Base-by-base conservation (phyloP, 2,888 invertebrate genomes). In the Netelia virgata region DNA sequence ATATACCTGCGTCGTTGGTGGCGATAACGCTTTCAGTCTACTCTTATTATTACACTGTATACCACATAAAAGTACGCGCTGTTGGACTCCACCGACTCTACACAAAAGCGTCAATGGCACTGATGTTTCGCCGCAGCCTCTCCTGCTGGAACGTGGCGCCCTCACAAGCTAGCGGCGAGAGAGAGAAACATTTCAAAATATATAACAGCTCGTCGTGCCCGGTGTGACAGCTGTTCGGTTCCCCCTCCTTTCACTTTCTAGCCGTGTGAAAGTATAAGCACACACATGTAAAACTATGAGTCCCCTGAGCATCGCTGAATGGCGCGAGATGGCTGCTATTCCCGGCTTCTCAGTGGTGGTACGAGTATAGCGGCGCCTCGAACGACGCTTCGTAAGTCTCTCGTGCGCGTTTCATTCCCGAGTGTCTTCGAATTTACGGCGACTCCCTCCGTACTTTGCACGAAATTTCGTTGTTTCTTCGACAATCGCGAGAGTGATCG, bases 211-310 rank as follows among this genome's bases (percentile, higher is more conserved):
- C 43, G 28, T 47, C 23, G 47, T 61, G 28, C 47, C 61, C 47
- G 47, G 59, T 47, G 61, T 16, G 73, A 23, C 73, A 47, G 73
- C 73, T 73, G 59, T n/a, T 73, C 16, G 9, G 14, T 18, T 23
- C 47, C 61, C 36, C 43, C 14, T 55, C 28, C 28, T 47, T 47
- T 47, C 47, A 47, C 11, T 14, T 57, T 57, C 18, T 16, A n/a
- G 64, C 41, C 11, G 41, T 6, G 16, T n/a, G 16, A 43, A 41
- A 36, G 14, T 36, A 36, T 36, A 36, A 23, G 5, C 11, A 2
- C 10, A 55, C 16, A 73, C 61, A 11, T 11, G 23, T 50, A 61
- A 41, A 57, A 41, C 18, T 16, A 41, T 43, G 43, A 59, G 36
- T 57, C 41, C 41, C 43, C 1, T 11, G 43, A 57, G 55, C 57